phyloP scores from a whole-genome alignment of 1,140 invertebrate species.

The Leptinotarsa texana region DNA sequence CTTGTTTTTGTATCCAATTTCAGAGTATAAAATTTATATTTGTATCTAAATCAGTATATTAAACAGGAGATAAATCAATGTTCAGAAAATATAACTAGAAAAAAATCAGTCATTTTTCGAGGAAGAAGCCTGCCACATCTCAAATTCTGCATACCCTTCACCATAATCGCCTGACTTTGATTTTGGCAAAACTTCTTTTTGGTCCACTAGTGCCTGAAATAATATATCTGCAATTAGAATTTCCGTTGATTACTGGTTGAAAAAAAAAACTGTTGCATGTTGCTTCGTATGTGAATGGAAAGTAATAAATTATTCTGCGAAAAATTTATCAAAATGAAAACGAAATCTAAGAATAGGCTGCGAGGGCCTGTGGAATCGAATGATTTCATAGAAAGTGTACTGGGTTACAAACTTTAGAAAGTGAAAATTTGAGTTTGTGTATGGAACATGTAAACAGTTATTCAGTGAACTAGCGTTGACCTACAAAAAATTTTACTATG shows the following conservation, averaged over 20 bases:
- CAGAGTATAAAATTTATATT: background rate
- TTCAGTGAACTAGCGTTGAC: too few relatives aligned
- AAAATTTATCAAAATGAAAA: too few relatives aligned
- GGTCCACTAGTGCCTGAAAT: slow-evolving; percentile 38
- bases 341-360: too few relatives aligned
- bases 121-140: slow-evolving; percentile 1
- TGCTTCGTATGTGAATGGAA: background rate
- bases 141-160: background rate
- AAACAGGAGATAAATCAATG: background rate
- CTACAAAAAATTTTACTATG: too few relatives aligned
- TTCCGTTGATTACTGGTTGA: background rate
- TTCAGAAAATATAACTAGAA: slow-evolving; percentile 26
- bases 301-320: too few relatives aligned
- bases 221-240: background rate
- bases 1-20: background rate
- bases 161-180: slow-evolving; percentile 16
- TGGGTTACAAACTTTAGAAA: too few relatives aligned
- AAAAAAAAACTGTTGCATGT: too few relatives aligned
- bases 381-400: too few relatives aligned
- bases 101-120: slow-evolving; percentile 44
- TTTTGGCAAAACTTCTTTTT: slow-evolving; percentile 32
- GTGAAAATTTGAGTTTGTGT: too few relatives aligned
- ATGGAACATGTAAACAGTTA: too few relatives aligned
- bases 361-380: too few relatives aligned
- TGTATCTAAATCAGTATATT: background rate